These are phyloP conservation scores for Tethea ocularis DNA, from an alignment of 2,888 invertebrate species.

Conservation along the genomic window DNA sequence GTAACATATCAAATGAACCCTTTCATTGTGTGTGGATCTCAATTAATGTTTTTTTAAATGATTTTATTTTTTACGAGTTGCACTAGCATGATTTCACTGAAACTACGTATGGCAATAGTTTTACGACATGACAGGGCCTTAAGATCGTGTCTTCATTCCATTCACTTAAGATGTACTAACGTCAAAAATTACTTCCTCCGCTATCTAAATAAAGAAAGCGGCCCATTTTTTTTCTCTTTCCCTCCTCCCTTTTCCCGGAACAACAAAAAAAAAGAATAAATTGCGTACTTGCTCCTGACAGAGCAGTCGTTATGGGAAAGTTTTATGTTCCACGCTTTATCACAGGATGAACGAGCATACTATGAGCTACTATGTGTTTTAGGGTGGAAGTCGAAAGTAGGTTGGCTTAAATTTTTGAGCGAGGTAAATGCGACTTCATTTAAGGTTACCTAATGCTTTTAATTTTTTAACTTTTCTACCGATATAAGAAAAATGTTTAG, in stretches of 20 bases:
- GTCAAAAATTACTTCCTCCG: constrained; percentile 47
- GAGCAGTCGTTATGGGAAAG: constrained; percentile 67
- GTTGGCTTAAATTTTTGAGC: constrained; percentile 8
- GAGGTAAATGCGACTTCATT: constrained; percentile 3
- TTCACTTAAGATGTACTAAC: not conserved
- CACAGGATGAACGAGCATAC: constrained; percentile 54
- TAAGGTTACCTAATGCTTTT: no score
- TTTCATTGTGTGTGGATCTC: no score
- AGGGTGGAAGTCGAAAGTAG: constrained; percentile 18
- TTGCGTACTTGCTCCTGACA: constrained; percentile 70
- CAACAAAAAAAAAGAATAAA: constrained; percentile 54
- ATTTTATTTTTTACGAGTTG: no score
- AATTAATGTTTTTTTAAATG: no score
- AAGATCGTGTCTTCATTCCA: not conserved
- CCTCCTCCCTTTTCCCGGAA: no score
- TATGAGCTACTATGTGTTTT: constrained; percentile 27
- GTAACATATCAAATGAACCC: no score
- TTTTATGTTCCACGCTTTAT: constrained; percentile 70
- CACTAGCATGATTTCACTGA: no score
- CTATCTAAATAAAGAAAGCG: constrained; percentile 46
- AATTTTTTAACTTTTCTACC: no score
- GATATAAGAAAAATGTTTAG: no score
- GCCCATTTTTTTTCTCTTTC: constrained; percentile 46
- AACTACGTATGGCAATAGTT: no score
- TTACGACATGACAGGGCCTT: no score